Conservation (phyloP, 2,888 invertebrate genomes). For the Cerastis leucographa region DNA sequence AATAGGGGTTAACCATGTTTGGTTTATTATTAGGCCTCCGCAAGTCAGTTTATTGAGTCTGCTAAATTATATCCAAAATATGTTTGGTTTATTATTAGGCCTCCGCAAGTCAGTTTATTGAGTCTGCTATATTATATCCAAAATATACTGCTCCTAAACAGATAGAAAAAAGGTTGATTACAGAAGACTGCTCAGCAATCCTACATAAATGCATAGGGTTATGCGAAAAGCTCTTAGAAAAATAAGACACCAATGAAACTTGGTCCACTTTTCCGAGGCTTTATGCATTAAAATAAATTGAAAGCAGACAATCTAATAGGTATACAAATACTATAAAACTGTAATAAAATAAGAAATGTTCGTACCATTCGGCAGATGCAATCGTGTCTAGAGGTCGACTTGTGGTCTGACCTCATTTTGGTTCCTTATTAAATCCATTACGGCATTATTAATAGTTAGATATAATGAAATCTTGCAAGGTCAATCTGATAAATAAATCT, state of each 20-base stretch:
- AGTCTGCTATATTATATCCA: conserved; percentile 40
- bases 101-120: conserved; percentile 10
- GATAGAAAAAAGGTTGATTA: conserved; percentile 49
- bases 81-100: background rate
- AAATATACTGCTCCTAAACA: conserved; percentile 59
- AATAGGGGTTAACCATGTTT: conserved; percentile 9
- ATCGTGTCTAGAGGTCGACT: conserved; percentile 34
- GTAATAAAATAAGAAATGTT: conserved; percentile 26
- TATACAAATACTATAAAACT: background rate
- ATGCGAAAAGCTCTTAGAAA: conserved; percentile 24
- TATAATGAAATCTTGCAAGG: conserved; percentile 16
- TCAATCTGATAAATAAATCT: conserved; percentile 9
- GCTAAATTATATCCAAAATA: conserved; percentile 43
- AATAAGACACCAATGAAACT: conserved; percentile 21
- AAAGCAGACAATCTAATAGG: conserved; percentile 43
- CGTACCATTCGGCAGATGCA: conserved; percentile 48
- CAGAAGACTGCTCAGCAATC: conserved; percentile 11
- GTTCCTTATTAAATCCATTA: conserved; percentile 26
- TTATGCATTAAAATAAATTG: conserved; percentile 8
- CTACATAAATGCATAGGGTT: conserved; percentile 9
- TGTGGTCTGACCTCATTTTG: conserved; percentile 32
- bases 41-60: conserved; percentile 18
- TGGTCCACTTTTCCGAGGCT: conserved; percentile 8
- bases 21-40: background rate
- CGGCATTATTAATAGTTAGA: background rate